Base-by-base conservation (phyloP, 2,797 vertebrate genomes). In the Anabas testudineus region DNA sequence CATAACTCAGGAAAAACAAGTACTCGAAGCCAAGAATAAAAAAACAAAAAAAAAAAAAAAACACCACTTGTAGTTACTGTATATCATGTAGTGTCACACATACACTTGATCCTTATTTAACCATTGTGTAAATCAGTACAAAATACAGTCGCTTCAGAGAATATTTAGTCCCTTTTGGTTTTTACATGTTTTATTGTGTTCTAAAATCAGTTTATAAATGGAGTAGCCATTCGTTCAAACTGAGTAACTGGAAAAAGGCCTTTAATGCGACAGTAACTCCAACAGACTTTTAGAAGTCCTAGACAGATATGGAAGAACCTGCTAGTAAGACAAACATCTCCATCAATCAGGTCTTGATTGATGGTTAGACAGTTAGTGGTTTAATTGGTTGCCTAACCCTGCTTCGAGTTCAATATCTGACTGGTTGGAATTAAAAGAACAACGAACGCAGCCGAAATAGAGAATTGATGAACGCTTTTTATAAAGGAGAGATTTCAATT, bases 51-150 rank as follows among this genome's bases (percentile, higher is more conserved):
- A 34, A 46, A 78, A 18, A 18, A 13, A 60, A 61, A 55, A 67
- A 55, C 34, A 46, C 78, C 69, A 70, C 71, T 46, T 74, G 63
- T 56, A 53, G 64, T 77, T 39, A 6, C 15, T 39, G 37, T 56
- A 60, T 57, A 82, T 57, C 75, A 81, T 68, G 72, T 59, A 60
- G 71, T 67, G 79, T 83, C 60, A 46, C 34, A 83, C 92, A 90
- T 91, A 91, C 92, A 93, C 93, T 92, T 92, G 91, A 94, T 96
- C 91, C 91, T 92, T 92, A 94, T 90, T 92, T 94, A 90, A 95
- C 91, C 87, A 94, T 94, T 90, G 92, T 95, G 93, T 90, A 93
- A 96, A 94, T 95, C 93, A 93, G 92, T 95, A 95, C 92, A 95
- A 95, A 95, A 96, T 42, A 42, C 18, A 42, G 39, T 42, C 34